A percentile compares a stretch with the other conserved stretches of the same genome.
Conservation (phyloP, 2,113 vertebrate species). For the Podocnemis expansa region DNA sequence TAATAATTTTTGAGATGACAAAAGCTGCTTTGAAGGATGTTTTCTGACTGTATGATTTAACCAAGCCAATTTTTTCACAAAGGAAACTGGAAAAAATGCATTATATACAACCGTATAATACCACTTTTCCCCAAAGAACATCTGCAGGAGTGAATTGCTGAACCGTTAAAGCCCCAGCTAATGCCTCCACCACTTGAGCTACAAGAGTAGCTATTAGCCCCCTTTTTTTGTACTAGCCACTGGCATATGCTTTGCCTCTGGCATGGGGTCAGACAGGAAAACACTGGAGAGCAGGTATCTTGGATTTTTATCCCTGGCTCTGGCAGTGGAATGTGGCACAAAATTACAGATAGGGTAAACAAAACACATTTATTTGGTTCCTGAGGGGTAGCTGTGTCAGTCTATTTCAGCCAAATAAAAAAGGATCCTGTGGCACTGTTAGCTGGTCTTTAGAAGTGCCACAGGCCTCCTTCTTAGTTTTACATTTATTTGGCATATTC, state of each 20-base stretch:
- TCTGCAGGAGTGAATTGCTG: neutral
- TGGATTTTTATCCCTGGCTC: accelerated
- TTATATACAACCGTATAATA: neutral
- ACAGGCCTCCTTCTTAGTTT: too few species aligned
- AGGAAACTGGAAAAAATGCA: neutral
- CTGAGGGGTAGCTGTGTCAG: too few species aligned
- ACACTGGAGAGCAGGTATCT: neutral
- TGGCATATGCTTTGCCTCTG: neutral
- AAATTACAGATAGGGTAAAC: neutral
- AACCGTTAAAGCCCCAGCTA: neutral
- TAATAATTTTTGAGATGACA: neutral
- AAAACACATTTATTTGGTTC: too few species aligned
- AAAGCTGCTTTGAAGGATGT: neutral
- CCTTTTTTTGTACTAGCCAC: neutral
- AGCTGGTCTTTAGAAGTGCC: too few species aligned
- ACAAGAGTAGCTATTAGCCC: neutral
- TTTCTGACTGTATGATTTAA: neutral
- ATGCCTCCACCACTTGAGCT: neutral
- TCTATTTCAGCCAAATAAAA: too few species aligned
- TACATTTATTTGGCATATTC: neutral
- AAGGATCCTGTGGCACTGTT: too few species aligned
- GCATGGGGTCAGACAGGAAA: neutral
- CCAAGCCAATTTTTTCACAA: accelerated
- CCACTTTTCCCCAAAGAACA: neutral
- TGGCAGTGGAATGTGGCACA: neutral